Conservation (phyloP, 2,797 vertebrate genomes). For the Acanthornis magna region DNA sequence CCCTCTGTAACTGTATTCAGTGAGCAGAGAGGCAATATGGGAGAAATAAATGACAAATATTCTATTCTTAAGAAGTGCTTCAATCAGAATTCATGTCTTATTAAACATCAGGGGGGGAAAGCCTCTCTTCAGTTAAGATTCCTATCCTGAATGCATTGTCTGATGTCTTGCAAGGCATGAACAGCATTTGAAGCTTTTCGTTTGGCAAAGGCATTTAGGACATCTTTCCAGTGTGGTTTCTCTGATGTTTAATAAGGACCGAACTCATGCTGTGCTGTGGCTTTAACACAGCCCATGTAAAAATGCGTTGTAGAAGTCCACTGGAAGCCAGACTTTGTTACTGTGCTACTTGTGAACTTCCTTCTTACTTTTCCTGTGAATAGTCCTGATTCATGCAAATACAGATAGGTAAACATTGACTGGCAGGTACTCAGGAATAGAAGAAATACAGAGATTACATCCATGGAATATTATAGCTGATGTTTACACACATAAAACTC, state of each 20-base stretch:
- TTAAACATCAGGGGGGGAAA: not conserved
- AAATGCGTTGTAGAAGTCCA: not conserved
- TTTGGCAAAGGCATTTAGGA: conserved; percentile 2
- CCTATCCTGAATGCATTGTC: not conserved
- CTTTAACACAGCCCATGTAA: not conserved
- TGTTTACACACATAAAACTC: not conserved
- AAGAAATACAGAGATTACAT: not conserved
- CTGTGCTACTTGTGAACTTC: not conserved
- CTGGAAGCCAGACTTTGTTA: not conserved
- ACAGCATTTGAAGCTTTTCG: not conserved
- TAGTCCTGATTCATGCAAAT: not conserved
- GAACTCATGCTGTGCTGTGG: not conserved
- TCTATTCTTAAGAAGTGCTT: not conserved
- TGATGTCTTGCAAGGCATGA: not conserved
- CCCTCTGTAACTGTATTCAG: not conserved
- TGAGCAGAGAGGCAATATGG: not conserved
- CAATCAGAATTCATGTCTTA: not conserved
- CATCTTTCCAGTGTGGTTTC: conserved; percentile 28
- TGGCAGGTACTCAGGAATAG: not conserved
- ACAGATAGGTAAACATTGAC: not conserved
- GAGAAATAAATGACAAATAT: not conserved
- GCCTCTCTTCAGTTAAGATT: not conserved
- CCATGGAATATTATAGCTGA: not conserved
- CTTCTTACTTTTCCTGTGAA: not conserved
- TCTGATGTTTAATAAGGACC: conserved; percentile 10